A percentile compares a stretch with the other conserved stretches of the same genome.
phyloP scores from a whole-genome alignment of 2,888 invertebrate genomes.

The Idaea aversata region DNA sequence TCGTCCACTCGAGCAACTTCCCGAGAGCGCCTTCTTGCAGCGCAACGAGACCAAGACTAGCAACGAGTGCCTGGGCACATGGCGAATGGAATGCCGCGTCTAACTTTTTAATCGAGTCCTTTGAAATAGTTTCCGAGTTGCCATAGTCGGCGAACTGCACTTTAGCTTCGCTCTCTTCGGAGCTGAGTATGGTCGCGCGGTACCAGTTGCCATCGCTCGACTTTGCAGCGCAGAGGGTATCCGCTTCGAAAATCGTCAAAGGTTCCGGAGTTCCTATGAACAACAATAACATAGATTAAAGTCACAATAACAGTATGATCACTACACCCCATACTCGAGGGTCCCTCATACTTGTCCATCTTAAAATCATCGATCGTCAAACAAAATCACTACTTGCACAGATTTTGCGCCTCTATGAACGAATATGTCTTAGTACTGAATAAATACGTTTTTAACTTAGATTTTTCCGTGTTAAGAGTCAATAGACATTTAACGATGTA shows the following conservation, averaged over 20 bases:
- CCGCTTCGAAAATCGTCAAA: constrained; percentile 67
- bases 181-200: constrained; percentile 78
- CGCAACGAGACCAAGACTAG: constrained; percentile 60
- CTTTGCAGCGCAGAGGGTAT: constrained; percentile 81
- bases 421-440: too few species aligned
- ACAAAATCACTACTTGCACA: too few species aligned
- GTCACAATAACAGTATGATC: too few species aligned
- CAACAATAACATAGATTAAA: constrained; percentile 9
- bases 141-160: constrained; percentile 87
- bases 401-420: too few species aligned
- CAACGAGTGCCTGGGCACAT: constrained; percentile 60
- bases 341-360: too few species aligned
- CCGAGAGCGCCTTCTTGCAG: constrained; percentile 59
- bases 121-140: constrained; percentile 80
- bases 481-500: too few species aligned
- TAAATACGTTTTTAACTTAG: too few species aligned
- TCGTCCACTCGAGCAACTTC: constrained; percentile 63
- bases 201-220: constrained; percentile 86
- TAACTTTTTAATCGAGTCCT: constrained; percentile 67
- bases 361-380: too few species aligned
- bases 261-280: constrained; percentile 58
- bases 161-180: constrained; percentile 63
- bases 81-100: constrained; percentile 71
- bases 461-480: too few species aligned
- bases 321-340: too few species aligned